A percentile compares a stretch with the other conserved stretches of the same genome.
These are phyloP conservation scores for Paramormyrops hopkinsi DNA, from an alignment of 2,797 vertebrate genomes.

Conservation along the genomic window DNA sequence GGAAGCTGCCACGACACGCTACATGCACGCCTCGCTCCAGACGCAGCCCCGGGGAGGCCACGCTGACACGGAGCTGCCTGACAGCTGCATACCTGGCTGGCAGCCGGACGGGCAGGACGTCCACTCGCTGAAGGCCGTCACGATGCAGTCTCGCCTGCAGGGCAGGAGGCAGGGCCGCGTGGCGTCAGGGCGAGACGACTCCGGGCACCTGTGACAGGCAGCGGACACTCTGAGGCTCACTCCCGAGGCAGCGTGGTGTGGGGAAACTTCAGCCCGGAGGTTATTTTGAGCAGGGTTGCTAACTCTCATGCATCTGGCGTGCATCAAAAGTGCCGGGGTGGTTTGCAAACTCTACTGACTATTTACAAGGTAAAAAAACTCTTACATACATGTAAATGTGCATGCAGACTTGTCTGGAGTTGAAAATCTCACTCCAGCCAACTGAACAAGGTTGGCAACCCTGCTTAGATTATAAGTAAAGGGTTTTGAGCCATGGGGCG, in stretches of 20 bases:
- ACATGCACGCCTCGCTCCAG: background rate
- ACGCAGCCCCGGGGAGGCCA: background rate
- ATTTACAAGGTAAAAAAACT: background rate
- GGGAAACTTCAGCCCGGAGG: background rate
- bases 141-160: conserved; percentile 67
- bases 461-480: background rate
- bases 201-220: conserved; percentile 59
- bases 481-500: background rate
- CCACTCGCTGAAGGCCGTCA: conserved; percentile 77
- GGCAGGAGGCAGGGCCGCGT: conserved; percentile 58
- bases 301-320: background rate
- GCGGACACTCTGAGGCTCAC: background rate
- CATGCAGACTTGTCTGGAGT: background rate
- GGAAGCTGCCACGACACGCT: background rate
- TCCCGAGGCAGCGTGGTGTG: background rate
- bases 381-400: background rate
- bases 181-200: conserved; percentile 58
- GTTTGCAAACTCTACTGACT: background rate
- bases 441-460: background rate
- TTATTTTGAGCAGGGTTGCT: background rate
- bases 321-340: background rate
- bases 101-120: conserved; percentile 62
- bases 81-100: conserved; percentile 55
- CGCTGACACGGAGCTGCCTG: background rate
- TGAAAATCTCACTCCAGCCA: background rate